A percentile compares a stretch with the other conserved stretches of the same genome.
These are phyloP conservation scores for Cyanoderma ruficeps DNA, from an alignment of 2,113 vertebrate species.

Conservation along the genomic window DNA sequence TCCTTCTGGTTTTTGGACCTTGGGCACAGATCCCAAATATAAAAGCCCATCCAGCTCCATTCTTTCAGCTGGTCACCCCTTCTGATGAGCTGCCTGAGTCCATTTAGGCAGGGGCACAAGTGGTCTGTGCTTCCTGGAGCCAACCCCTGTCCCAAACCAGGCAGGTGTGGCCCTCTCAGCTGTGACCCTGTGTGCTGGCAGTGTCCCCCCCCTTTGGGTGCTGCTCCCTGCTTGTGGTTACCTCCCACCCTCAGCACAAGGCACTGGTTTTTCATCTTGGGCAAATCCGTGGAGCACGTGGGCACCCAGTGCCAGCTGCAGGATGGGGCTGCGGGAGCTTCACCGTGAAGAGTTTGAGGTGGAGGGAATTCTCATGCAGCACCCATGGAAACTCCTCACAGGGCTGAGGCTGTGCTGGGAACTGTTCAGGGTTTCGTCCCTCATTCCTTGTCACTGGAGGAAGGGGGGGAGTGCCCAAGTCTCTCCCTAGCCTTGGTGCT, in stretches of 20 bases:
- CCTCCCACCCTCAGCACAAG: neutral
- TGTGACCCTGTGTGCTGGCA: neutral
- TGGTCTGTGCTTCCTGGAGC: neutral
- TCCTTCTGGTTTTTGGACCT: neutral
- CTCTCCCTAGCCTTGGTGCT: accelerated
- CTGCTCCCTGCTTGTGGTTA: accelerated
- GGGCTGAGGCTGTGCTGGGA: neutral
- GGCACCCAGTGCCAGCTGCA: neutral
- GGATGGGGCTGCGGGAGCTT: neutral
- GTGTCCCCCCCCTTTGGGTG: neutral
- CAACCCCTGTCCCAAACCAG: neutral
- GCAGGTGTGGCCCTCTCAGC: neutral
- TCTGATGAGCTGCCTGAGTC: neutral
- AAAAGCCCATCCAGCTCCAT: neutral
- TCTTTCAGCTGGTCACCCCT: neutral
- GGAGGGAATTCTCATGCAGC: neutral
- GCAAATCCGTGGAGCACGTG: accelerated
- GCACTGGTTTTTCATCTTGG: accelerated
- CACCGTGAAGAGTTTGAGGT: neutral
- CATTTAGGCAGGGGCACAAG: neutral
- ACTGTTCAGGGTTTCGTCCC: neutral
- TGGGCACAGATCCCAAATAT: neutral
- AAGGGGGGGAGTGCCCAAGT: neutral
- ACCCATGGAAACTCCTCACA: neutral
- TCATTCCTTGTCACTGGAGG: neutral